A percentile compares a stretch with the other conserved stretches of the same genome.
Evolutionary conservation across 1,140 invertebrate genomes (phyloP).

Genomic region (Apis laboriosa): DNA sequence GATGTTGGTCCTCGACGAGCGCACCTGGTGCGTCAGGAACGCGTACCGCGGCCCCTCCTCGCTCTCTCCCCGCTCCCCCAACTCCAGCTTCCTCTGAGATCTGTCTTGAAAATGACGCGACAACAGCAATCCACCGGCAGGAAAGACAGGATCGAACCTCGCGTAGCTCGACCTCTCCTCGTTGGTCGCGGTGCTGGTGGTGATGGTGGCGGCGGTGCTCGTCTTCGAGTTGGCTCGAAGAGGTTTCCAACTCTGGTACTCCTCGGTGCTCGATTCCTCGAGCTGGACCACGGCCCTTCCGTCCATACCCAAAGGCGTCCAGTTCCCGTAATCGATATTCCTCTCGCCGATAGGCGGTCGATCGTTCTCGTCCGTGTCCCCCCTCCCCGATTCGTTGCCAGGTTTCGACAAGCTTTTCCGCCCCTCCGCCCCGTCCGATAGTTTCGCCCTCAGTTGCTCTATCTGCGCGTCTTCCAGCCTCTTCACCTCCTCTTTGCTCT

Average conservation of each 20-base stretch:
- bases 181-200: background rate
- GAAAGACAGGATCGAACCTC: slow-evolving; percentile 6
- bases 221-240: slow-evolving; percentile 31
- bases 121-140: slow-evolving; percentile 50
- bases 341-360: slow-evolving; percentile 18
- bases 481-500: slow-evolving; percentile 53
- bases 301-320: slow-evolving; percentile 67
- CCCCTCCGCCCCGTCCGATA: slow-evolving; percentile 12
- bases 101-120: slow-evolving; percentile 60
- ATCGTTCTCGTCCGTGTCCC: background rate
- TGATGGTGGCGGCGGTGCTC: background rate
- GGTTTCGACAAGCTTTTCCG: background rate
- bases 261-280: slow-evolving; percentile 47
- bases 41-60: slow-evolving; percentile 49
- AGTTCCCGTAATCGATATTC: slow-evolving; percentile 68
- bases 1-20: slow-evolving; percentile 73
- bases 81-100: slow-evolving; percentile 54
- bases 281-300: slow-evolving; percentile 46
- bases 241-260: slow-evolving; percentile 70
- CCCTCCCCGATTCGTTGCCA: background rate
- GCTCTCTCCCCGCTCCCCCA: slow-evolving; percentile 30
- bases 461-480: slow-evolving; percentile 61
- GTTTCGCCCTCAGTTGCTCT: slow-evolving; percentile 54
- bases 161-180: slow-evolving; percentile 39
- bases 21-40: slow-evolving; percentile 69